Evolutionary conservation across 2,113 vertebrate genomes (phyloP).

Genomic region (Tyrannus savana): DNA sequence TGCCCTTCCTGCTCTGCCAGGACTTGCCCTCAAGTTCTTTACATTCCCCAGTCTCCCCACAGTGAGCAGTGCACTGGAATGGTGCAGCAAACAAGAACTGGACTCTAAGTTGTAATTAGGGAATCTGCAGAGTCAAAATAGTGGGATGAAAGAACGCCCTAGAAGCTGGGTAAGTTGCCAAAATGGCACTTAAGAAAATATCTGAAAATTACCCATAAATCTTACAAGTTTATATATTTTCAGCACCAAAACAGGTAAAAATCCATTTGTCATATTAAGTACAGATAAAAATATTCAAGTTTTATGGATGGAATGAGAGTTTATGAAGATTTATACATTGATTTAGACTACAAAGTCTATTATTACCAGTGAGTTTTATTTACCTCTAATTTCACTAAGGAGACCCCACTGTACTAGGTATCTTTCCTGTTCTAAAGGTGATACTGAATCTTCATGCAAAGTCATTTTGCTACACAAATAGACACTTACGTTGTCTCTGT

Average conservation of each 20-base stretch:
- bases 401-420: not conserved
- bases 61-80: not conserved
- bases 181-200: not conserved
- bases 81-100: not conserved
- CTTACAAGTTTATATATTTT: not conserved
- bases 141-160: not conserved
- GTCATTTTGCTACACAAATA: not conserved
- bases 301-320: not conserved
- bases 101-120: not conserved
- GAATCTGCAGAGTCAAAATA: not conserved
- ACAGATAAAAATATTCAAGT: not conserved
- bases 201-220: not conserved
- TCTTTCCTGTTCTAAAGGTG: not conserved
- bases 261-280: not conserved
- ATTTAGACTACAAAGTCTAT: not conserved
- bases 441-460: not conserved
- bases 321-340: not conserved
- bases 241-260: not conserved
- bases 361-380: not conserved
- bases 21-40: not conserved
- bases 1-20: not conserved
- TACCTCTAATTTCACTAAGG: not conserved
- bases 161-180: not conserved
- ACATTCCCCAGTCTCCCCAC: not conserved
- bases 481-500: not conserved